A percentile compares a stretch with the other conserved stretches of the same genome.
phyloP scores from a whole-genome alignment of 2,888 invertebrate genomes.

The Drosophila lutescens region DNA sequence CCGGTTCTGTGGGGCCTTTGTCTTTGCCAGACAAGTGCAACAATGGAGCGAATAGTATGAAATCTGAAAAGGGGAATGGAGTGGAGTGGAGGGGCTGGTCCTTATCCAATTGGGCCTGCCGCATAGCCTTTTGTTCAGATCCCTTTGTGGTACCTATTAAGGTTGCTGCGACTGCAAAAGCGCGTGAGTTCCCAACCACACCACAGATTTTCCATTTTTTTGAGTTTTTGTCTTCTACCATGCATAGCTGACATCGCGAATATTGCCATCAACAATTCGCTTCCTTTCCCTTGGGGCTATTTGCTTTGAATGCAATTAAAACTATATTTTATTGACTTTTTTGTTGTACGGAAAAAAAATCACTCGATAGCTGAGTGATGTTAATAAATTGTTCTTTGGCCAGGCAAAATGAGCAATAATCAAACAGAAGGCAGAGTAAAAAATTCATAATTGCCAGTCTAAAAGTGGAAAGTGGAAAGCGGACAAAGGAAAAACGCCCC shows the following conservation, averaged over 20 bases:
- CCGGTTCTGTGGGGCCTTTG: slow-evolving; percentile 40
- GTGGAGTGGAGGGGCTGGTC: slow-evolving; percentile 1
- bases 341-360: slow-evolving; percentile 2
- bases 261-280: slow-evolving; percentile 31
- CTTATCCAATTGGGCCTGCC: slow-evolving; percentile 56
- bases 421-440: slow-evolving; percentile 23
- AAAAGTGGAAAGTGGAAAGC: slow-evolving; percentile 19
- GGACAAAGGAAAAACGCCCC: slow-evolving; percentile 21
- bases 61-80: slow-evolving; percentile 5
- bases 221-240: not conserved
- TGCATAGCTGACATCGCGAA: slow-evolving; percentile 30
- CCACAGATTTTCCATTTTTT: slow-evolving; percentile 8
- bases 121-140: slow-evolving; percentile 40
- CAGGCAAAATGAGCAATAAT: slow-evolving; percentile 50
- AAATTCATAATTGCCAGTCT: slow-evolving; percentile 39
- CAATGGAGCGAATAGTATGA: slow-evolving; percentile 47
- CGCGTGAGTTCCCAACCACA: slow-evolving; percentile 24
- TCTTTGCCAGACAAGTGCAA: slow-evolving; percentile 56
- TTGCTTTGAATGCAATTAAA: slow-evolving; percentile 54
- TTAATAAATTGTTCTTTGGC: slow-evolving; percentile 36
- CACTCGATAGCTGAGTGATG: slow-evolving; percentile 27
- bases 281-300: slow-evolving; percentile 20
- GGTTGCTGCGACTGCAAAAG: slow-evolving; percentile 42
- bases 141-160: slow-evolving; percentile 52
- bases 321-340: slow-evolving; percentile 41